Evolutionary conservation across 1,140 invertebrate species (phyloP), one percentile per base, ranked within the genome.

Genomic region (Drosophila lowei): DNA sequence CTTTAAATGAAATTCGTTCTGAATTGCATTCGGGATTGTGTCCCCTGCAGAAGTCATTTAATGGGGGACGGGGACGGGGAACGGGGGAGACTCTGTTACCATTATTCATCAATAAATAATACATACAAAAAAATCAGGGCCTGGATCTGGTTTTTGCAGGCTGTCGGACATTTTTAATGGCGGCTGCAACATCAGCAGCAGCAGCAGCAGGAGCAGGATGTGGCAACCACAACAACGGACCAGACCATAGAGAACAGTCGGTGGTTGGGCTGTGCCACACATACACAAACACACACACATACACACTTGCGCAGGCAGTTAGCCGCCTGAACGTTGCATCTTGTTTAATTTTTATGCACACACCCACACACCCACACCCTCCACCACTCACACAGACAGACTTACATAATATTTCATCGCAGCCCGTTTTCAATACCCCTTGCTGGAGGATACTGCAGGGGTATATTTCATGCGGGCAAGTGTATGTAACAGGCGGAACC

Each of bases 271-370:
- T 6, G 25, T 28, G 25, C 25, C 25, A 28, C 25, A 28, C 25
- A 28, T 1, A 28, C 25, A 28, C 6, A 28, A 6, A 28, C 13
- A 13, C 3, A 23, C n/a, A 18, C 9, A 28, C 30, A 28, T 11
- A 16, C 50, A 47, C 57, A 58, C 2, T 18, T 0, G 2, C 30
- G 44, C 55, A 56, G 59, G 46, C 71, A 52, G 60, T 59, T 74
- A 57, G 73, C 21, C 56, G 59, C 25, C 70, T 67, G 73, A 81
- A 70, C 61, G 41, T 81, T 83, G 74, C 79, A 73, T 83, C 79
- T 83, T 83, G 79, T 83, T 83, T 83, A 83, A 83, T 83, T 81
- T 83, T 70, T 63, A 61, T 65, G 64, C 70, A 46, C 73, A 67
- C 64, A 53, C 64, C 44, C 55, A 58, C 48, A 52, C 23, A 18